Conservation (phyloP, 2,888 invertebrate genomes). For the Mamestra brassicae region DNA sequence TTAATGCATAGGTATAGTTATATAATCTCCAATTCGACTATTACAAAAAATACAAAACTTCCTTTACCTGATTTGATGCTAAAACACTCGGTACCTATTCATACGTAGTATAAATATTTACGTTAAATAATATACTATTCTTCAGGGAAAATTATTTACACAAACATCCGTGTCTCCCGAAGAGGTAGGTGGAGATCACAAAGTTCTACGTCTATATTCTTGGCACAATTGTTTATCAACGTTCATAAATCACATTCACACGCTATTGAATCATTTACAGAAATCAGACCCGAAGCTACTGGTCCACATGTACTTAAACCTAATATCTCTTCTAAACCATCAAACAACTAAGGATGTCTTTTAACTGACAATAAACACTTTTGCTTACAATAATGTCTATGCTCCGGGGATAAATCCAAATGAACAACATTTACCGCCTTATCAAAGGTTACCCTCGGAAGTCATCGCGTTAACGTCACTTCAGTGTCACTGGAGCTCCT, state of each 20-base stretch:
- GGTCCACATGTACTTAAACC: slow-evolving; percentile 81
- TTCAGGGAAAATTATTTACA: slow-evolving; percentile 62
- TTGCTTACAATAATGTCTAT: slow-evolving; percentile 74
- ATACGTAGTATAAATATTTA: slow-evolving; percentile 62
- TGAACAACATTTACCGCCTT: slow-evolving; percentile 85
- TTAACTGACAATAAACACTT: slow-evolving; percentile 73
- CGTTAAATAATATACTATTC: slow-evolving; percentile 51
- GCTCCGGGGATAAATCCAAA: slow-evolving; percentile 80
- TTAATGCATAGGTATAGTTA: slow-evolving; percentile 41
- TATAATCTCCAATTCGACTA: slow-evolving; percentile 63
- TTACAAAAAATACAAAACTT: slow-evolving; percentile 79
- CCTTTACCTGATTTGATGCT: slow-evolving; percentile 62
- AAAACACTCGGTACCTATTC: slow-evolving; percentile 55
- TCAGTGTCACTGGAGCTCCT: slow-evolving; percentile 90
- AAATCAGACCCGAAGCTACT: slow-evolving; percentile 82
- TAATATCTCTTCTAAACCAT: slow-evolving; percentile 72
- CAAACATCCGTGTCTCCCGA: slow-evolving; percentile 44
- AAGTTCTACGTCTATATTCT: slow-evolving; percentile 52
- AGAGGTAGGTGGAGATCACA: slow-evolving; percentile 52
- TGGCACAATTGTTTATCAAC: slow-evolving; percentile 62
- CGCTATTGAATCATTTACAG: slow-evolving; percentile 68
- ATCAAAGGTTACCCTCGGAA: slow-evolving; percentile 88
- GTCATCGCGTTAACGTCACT: slow-evolving; percentile 90
- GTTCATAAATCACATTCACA: slow-evolving; percentile 58
- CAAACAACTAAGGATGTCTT: slow-evolving; percentile 73